Conservation (phyloP, 2,797 vertebrate genomes). For the Potorous gilbertii region DNA sequence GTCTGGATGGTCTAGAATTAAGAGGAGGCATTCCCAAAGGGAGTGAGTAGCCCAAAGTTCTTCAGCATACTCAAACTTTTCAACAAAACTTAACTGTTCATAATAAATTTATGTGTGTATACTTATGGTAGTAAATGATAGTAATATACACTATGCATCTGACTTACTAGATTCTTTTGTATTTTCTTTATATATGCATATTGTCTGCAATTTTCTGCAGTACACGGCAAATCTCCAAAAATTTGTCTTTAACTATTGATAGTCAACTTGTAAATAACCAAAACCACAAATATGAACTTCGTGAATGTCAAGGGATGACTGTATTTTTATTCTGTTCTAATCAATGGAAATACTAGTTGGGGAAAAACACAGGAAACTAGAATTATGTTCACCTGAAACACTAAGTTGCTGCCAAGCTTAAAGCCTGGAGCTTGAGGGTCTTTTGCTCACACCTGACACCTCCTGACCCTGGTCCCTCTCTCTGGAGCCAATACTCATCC, state of each 20-base stretch:
- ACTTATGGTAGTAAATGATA: background rate
- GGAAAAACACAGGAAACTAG: background rate
- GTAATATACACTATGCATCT: background rate
- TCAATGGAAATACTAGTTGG: background rate
- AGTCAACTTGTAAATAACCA: background rate
- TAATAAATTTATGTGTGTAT: background rate
- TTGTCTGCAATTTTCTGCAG: background rate
- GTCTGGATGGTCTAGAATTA: background rate
- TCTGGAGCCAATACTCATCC: slow-evolving; percentile 50
- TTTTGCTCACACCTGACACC: background rate
- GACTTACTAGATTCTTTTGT: background rate
- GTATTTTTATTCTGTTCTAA: background rate
- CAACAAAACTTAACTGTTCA: background rate
- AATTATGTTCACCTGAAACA: accelerated
- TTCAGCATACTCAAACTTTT: background rate
- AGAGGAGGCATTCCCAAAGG: background rate
- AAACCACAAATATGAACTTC: background rate
- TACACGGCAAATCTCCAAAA: background rate
- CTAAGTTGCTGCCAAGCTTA: background rate
- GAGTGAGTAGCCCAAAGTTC: background rate
- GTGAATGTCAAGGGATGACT: background rate
- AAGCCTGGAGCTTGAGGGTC: accelerated
- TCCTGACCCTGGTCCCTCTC: background rate
- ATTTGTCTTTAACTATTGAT: background rate
- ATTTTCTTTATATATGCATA: background rate